Conservation (phyloP, 2,797 vertebrate genomes). For the Falco concolor region DNA sequence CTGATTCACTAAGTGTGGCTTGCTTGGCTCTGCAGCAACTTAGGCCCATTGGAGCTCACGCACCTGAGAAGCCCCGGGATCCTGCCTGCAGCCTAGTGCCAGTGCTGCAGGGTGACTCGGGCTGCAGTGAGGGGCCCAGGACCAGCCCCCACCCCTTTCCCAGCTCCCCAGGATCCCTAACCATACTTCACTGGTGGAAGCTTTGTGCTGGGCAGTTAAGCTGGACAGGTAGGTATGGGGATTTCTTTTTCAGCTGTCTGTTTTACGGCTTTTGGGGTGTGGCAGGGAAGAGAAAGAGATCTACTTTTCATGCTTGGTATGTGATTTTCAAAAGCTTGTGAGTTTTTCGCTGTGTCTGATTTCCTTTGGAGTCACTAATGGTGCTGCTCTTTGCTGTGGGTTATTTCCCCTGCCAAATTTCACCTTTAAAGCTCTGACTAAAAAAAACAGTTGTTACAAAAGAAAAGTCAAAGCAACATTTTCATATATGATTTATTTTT, state of each 20-base stretch:
- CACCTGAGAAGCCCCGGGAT: neutral
- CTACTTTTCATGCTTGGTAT: neutral
- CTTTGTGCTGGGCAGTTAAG: neutral
- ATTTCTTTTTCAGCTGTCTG: constrained; percentile 25
- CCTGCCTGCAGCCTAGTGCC: neutral
- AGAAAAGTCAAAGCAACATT: neutral
- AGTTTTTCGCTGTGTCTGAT: neutral
- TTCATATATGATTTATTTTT: neutral
- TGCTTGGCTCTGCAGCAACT: neutral
- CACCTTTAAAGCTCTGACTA: neutral
- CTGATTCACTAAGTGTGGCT: accelerated
- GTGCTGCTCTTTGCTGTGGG: neutral
- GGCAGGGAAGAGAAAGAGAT: neutral
- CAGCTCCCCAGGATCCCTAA: neutral
- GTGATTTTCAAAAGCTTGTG: neutral
- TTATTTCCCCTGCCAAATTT: constrained; percentile 8
- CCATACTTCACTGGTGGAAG: neutral
- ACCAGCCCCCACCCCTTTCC: neutral
- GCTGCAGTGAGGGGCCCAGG: neutral
- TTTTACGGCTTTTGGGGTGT: neutral
- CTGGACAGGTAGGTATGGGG: neutral
- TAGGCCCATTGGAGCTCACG: neutral
- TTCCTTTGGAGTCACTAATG: neutral
- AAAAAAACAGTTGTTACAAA: neutral
- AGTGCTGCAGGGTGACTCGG: neutral